A percentile compares a stretch with the other conserved stretches of the same genome.
These are phyloP conservation scores for Philaethria dido DNA, from an alignment of 2,888 invertebrate genomes.

Conservation along the genomic window DNA sequence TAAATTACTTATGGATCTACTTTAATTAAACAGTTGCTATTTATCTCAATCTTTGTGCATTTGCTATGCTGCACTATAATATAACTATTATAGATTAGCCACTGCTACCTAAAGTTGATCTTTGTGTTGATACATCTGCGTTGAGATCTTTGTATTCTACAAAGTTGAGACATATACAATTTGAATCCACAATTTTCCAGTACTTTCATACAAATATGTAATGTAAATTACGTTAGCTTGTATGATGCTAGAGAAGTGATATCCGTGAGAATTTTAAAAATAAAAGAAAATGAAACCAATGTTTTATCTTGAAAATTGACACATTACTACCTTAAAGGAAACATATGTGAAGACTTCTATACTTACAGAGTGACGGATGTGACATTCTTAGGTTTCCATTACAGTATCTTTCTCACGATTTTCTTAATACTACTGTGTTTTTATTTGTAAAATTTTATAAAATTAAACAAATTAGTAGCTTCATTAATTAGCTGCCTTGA, in stretches of 20 bases:
- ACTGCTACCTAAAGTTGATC: too few relatives aligned
- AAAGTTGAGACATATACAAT: too few relatives aligned
- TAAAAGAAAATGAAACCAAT: background rate
- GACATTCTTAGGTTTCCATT: constrained; percentile 3
- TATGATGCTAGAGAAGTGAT: background rate
- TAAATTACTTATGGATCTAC: constrained; percentile 30
- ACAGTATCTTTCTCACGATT: constrained; percentile 1
- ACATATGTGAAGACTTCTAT: background rate
- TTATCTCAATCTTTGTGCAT: background rate
- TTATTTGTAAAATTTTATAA: background rate
- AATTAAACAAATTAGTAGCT: background rate
- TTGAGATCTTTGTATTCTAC: too few relatives aligned
- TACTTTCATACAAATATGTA: too few relatives aligned
- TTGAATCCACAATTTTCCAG: too few relatives aligned
- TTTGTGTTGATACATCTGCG: too few relatives aligned
- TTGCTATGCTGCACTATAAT: background rate
- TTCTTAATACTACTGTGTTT: background rate
- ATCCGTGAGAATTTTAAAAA: background rate
- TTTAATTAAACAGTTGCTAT: constrained; percentile 1
- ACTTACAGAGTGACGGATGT: background rate
- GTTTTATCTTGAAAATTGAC: background rate
- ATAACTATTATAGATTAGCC: too few relatives aligned
- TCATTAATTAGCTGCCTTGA: background rate
- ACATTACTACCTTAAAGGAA: background rate
- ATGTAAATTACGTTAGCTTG: too few relatives aligned